Conservation (phyloP, 2,888 invertebrate genomes). For the Aspidapion aeneum region DNA sequence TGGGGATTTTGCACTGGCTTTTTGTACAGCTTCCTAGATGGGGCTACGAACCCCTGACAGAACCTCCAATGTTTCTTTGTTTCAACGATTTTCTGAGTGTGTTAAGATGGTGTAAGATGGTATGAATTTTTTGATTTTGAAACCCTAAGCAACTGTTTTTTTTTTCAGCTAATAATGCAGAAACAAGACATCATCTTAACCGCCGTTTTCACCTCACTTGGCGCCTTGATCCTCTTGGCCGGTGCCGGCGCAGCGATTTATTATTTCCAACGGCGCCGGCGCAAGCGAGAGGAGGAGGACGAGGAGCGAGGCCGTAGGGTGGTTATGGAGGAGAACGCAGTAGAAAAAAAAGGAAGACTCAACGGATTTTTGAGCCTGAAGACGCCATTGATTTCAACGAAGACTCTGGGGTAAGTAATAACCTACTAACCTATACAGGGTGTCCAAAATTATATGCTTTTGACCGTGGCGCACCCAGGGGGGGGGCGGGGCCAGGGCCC, state of each 20-base stretch:
- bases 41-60: too few species aligned
- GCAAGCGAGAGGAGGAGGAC: slow-evolving; percentile 51
- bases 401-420: slow-evolving; percentile 70
- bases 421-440: too few species aligned
- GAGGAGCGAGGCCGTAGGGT: slow-evolving; percentile 50
- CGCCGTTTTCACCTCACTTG: slow-evolving; percentile 60
- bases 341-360: slow-evolving; percentile 55
- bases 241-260: slow-evolving; percentile 57
- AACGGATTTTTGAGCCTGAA: slow-evolving; percentile 69
- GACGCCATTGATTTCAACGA: slow-evolving; percentile 71
- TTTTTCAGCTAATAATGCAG: slow-evolving; percentile 64
- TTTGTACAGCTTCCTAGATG: too few species aligned
- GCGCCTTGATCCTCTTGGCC: slow-evolving; percentile 56
- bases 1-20: too few species aligned
- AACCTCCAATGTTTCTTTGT: too few species aligned
- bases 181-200: slow-evolving; percentile 63
- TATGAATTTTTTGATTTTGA: too few species aligned
- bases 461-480: too few species aligned
- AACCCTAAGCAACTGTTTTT: too few species aligned
- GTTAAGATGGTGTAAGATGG: too few species aligned
- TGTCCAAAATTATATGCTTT: too few species aligned
- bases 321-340: slow-evolving; percentile 45
- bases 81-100: too few species aligned
- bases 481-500: too few species aligned
- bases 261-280: slow-evolving; percentile 53